Evolutionary conservation across 2,797 vertebrate species (phyloP), one percentile per base, ranked within the genome.

Genomic region (Otus scops): DNA sequence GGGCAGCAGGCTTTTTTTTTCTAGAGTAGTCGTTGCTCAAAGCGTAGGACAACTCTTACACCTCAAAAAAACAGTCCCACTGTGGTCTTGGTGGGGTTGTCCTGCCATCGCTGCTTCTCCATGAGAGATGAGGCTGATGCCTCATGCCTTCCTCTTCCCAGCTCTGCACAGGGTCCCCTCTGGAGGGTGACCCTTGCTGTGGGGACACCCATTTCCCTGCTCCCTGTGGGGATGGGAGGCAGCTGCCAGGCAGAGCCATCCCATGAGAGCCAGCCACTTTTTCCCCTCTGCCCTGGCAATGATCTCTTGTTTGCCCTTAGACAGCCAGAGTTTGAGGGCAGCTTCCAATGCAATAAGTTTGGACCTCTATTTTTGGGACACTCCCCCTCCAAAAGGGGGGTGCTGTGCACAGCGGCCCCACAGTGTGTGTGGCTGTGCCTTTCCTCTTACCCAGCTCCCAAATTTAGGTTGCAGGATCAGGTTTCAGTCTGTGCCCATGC

Each of bases 401-500:
- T 54, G 47, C 39, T 24, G 21, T 16, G 21, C 30, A 54, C 39
- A 47, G 39, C 47, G 54, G 39, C 56, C 7, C 23, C 16, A 18
- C 15, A 30, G 30, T 8, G 4, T 5, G 3, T 3, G 5, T 14
- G 54, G 27, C 57, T 21, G 32, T 36, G 23, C 36, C 79, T 38
- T 45, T 71, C 43, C 43, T 57, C 13, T 64, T 8, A 1, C 23
- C 16, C 50, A 50, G 71, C 39, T 47, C 7, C 59, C 22, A 54
- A 1, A 18, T 28, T 48, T 28, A 32, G 0, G 3, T 34, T 70
- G n/a, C 26, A 64, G 50, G 38, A 23, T 30, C 32, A 64, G 70
- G 30, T 50, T 63, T 64, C 4, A 3, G 7, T 17, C 27, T 16
- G 7, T 36, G 34, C 30, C 30, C 27, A 10, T 1, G 21, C 0